phyloP scores from a whole-genome alignment of 2,797 vertebrate species.

The Mus spretus region DNA sequence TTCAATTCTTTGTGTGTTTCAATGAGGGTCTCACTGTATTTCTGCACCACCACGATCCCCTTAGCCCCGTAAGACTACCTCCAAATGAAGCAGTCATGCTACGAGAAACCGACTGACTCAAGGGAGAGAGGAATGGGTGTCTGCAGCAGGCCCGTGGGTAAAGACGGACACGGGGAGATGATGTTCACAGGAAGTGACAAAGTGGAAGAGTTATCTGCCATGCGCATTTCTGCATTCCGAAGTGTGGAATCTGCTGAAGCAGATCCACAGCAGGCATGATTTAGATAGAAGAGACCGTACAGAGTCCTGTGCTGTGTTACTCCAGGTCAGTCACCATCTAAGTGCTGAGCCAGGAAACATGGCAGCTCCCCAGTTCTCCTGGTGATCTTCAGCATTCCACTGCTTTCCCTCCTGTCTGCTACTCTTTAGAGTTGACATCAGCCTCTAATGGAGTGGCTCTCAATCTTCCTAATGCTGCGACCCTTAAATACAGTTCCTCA shows the following conservation, averaged over 20 bases:
- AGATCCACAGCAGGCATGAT: background rate
- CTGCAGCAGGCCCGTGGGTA: background rate
- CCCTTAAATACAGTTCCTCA: background rate
- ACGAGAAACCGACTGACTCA: background rate
- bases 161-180: background rate
- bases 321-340: background rate
- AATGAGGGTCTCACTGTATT: background rate
- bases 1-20: background rate
- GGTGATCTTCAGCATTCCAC: background rate
- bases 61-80: background rate
- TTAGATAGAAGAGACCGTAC: background rate
- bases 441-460: background rate
- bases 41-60: background rate
- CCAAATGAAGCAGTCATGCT: background rate
- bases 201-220: background rate
- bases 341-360: background rate
- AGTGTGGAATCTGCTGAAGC: background rate
- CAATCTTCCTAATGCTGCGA: background rate
- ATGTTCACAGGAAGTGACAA: background rate
- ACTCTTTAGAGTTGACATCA: background rate
- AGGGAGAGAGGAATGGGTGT: background rate
- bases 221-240: background rate
- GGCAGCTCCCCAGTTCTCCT: background rate
- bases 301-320: background rate
- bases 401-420: background rate